These are phyloP conservation scores for Peromyscus attwateri DNA, from an alignment of 2,797 vertebrate genomes.

Conservation along the genomic window DNA sequence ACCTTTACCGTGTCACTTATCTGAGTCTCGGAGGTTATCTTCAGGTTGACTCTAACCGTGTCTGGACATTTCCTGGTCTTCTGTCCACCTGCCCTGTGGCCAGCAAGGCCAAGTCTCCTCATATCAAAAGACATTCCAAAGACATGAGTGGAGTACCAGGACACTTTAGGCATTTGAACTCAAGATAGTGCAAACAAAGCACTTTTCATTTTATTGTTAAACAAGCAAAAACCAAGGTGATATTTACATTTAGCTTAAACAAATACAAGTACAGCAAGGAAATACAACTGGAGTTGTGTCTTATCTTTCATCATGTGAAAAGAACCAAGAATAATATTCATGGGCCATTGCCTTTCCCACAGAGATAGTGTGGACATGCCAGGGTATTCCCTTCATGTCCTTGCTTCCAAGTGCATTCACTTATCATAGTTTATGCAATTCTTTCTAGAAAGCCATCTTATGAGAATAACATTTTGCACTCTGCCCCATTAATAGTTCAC, in stretches of 20 bases:
- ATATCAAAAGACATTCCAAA: neutral
- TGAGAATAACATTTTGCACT: neutral
- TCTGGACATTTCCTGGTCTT: neutral
- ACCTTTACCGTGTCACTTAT: neutral
- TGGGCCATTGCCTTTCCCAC: neutral
- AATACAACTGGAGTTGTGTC: neutral
- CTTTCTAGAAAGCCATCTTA: neutral
- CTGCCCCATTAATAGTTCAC: neutral
- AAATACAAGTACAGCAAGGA: neutral
- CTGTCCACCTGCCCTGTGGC: neutral
- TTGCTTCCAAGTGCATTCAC: neutral
- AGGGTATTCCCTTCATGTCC: neutral
- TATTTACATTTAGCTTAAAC: neutral
- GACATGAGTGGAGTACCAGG: neutral
- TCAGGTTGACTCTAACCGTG: too few species aligned
- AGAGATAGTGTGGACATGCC: neutral
- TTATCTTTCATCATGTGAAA: neutral
- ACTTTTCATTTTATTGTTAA: neutral
- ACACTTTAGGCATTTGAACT: neutral
- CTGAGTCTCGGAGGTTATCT: neutral
- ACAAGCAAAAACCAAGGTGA: neutral
- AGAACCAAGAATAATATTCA: neutral
- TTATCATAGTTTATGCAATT: neutral
- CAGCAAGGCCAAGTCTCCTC: neutral
- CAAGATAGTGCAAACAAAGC: neutral